Evolutionary conservation across 2,113 vertebrate species (phyloP), one percentile per base, ranked within the genome.

Genomic region (Larimichthys polyactis): DNA sequence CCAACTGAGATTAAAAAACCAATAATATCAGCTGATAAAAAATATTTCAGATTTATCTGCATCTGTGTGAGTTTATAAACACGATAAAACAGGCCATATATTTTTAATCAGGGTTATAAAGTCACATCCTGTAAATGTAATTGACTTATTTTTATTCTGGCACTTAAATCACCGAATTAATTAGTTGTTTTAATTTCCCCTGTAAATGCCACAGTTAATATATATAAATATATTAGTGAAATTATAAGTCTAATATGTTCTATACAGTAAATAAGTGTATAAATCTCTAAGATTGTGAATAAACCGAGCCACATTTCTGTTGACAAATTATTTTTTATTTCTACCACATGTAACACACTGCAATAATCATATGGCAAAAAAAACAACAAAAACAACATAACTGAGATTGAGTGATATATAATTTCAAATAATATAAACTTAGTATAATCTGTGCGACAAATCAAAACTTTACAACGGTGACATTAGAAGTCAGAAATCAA

Each of bases 251-350:
- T 29, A 51, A 68, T 55, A n/a, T 52, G 17, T 36, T 22, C 40
- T n/a, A 0, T 46, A 60, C 19, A 63, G 29, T 40, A 0, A 36
- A 63, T 75, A 6, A 17, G 20, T 32, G 32, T 10, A 32, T 16
- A 44, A 2, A 48, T 49, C 0, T 49, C 0, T 9, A 22, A 11
- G 9, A 73, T 5, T 27, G 15, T 44, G 3, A 71, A 72, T 44
- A 70, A 82, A 3, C 43, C 58, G 4, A 81, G 64, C 0, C 71
- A 85, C 3, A 60, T 55, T 54, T 51, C n/a, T 78, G 57, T 69
- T 85, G 62, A 81, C 54, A 81, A 83, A 77, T 79, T 8, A 66
- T 68, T 36, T 82, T 93, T 94, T 90, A 92, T 93, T 93, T 88
- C 48, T 84, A 62, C 58, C 55, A 84, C 68, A 81, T 79, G 80